Evolutionary conservation across 1,140 invertebrate species (phyloP).

Genomic region (Caerostris darwini): DNA sequence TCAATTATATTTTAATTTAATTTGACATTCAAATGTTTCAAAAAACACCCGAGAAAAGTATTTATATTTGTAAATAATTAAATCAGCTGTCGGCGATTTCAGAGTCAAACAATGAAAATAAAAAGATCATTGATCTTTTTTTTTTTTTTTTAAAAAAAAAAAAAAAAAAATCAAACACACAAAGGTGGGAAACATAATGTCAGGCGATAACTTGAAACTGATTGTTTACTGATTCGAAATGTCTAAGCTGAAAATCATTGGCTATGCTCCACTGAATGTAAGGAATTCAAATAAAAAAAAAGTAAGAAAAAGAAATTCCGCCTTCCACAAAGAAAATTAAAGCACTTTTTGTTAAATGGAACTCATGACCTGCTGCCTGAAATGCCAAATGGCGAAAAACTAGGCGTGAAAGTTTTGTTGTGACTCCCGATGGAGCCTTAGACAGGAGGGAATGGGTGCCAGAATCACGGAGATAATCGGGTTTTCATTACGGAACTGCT

Average conservation of each 20-base stretch:
- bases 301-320: background rate
- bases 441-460: background rate
- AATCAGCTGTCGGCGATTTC: no score
- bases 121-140: background rate
- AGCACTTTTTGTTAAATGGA: background rate
- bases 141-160: background rate
- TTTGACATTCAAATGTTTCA: no score
- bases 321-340: slow-evolving; percentile 26
- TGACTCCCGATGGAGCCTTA: background rate
- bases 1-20: no score
- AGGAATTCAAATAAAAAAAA: background rate
- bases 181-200: background rate
- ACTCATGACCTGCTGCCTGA: slow-evolving; percentile 5
- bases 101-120: background rate
- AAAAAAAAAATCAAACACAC: no score
- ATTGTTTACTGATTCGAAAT: background rate
- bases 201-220: background rate
- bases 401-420: slow-evolving; percentile 22
- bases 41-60: no score
- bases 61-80: no score
- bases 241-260: background rate
- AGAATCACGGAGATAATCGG: background rate
- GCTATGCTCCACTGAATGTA: background rate
- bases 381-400: slow-evolving; percentile 21
- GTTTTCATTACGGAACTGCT: slow-evolving; percentile 13